Percentiles rank a stretch among this genome's conserved stretches.
Conservation (phyloP, 2,888 invertebrate species). For the Pollenia labialis region DNA sequence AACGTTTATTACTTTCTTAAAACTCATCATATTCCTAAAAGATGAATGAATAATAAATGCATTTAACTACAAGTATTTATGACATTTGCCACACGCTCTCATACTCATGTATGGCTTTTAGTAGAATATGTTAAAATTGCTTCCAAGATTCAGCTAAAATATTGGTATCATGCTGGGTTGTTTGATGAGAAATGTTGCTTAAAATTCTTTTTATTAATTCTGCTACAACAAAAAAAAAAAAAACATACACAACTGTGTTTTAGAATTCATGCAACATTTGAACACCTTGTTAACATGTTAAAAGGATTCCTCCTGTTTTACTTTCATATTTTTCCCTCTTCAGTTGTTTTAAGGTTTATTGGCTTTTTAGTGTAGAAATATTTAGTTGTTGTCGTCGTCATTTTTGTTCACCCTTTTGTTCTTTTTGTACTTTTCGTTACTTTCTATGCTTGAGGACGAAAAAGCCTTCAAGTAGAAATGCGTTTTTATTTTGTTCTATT, state of each 20-base stretch:
- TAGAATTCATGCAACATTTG: background rate
- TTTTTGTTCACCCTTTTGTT: constrained; percentile 7
- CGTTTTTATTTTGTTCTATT: constrained; percentile 39
- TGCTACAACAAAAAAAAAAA: background rate
- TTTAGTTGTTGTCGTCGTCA: constrained; percentile 27
- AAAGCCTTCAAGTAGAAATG: constrained; percentile 61
- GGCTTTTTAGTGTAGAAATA: constrained; percentile 58
- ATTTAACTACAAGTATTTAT: constrained; percentile 36
- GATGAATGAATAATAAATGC: background rate
- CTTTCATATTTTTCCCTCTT: background rate
- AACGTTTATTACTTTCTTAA: constrained; percentile 33
- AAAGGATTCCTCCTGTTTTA: background rate
- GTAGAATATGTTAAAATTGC: background rate
- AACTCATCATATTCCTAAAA: background rate
- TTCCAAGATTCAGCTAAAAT: constrained; percentile 22
- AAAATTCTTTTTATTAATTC: constrained; percentile 26
- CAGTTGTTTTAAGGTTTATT: constrained; percentile 65
- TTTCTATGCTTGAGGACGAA: constrained; percentile 22
- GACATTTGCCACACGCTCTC: background rate
- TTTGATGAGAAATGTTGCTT: constrained; percentile 47
- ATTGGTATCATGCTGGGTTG: constrained; percentile 52
- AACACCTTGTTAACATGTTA: constrained; percentile 22
- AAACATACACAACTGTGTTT: background rate
- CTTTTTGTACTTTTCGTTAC: constrained; percentile 34
- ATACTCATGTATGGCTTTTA: background rate